Evolutionary conservation across 2,113 vertebrate species (phyloP).

Genomic region (Notarius quadriscutis): DNA sequence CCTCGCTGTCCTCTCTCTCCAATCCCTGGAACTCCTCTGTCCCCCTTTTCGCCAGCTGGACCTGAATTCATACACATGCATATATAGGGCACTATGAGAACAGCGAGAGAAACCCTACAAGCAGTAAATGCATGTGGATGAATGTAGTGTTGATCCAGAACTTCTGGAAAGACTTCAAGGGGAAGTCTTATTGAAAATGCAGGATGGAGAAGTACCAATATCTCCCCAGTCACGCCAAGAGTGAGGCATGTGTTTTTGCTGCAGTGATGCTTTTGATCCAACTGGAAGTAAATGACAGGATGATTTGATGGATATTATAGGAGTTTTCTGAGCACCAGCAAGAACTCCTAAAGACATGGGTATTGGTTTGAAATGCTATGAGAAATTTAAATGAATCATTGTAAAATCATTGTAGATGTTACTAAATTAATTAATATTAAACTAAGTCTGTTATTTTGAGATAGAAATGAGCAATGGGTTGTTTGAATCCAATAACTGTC

Average conservation of each 20-base stretch:
- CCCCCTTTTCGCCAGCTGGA: conserved; percentile 88
- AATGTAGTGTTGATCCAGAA: neutral
- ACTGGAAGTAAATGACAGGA: neutral
- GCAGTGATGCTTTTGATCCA: neutral
- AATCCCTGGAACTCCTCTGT: conserved; percentile 76
- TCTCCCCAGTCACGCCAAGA: neutral
- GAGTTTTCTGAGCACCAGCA: neutral
- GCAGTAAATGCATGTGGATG: neutral
- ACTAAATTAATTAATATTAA: neutral
- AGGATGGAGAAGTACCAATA: neutral
- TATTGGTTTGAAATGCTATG: neutral
- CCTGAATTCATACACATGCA: conserved; percentile 69
- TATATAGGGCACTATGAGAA: conserved; percentile 8
- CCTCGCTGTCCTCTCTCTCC: conserved; percentile 88
- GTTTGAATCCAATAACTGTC: neutral
- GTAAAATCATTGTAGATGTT: no score
- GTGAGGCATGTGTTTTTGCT: neutral
- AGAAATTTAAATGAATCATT: neutral
- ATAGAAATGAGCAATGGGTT: neutral
- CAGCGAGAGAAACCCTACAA: neutral
- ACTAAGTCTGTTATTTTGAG: neutral
- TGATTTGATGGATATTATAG: neutral
- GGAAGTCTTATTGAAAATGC: neutral
- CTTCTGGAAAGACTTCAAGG: neutral
- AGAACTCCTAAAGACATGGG: neutral